phyloP scores from a whole-genome alignment of 2,797 vertebrate species.

The Schizothorax lantsangensis region DNA sequence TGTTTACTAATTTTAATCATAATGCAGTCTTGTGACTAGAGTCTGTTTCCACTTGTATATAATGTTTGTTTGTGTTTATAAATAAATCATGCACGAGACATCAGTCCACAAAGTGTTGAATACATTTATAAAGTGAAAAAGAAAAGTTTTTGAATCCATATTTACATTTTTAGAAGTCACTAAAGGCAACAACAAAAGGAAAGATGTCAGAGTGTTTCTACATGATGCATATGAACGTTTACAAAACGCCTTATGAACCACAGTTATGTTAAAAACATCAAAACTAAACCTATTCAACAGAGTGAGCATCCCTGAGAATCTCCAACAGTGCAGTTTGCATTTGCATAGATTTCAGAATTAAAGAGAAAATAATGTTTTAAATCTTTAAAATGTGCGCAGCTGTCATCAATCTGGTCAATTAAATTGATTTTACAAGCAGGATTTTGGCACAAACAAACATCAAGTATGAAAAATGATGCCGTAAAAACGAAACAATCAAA shows the following conservation, averaged over 20 bases:
- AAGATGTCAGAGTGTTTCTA: background rate
- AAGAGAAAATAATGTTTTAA: background rate
- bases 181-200: background rate
- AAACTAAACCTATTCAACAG: no score
- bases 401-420: background rate
- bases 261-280: background rate
- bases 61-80: background rate
- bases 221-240: background rate
- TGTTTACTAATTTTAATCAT: background rate
- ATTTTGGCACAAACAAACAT: background rate
- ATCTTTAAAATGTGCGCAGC: background rate
- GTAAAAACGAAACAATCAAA: background rate
- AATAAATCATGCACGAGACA: background rate
- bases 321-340: background rate
- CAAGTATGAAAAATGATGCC: background rate
- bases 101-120: background rate
- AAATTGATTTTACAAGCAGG: background rate
- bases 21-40: no score
- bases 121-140: background rate
- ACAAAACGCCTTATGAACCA: background rate
- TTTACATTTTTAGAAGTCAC: slow-evolving; percentile 5
- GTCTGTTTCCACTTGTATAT: background rate
- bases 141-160: background rate
- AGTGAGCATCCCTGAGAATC: slow-evolving; percentile 9
- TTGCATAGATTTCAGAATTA: background rate